These are phyloP conservation scores for Chelidonichthys spinosus DNA, from an alignment of 2,797 vertebrate species.

Conservation along the genomic window DNA sequence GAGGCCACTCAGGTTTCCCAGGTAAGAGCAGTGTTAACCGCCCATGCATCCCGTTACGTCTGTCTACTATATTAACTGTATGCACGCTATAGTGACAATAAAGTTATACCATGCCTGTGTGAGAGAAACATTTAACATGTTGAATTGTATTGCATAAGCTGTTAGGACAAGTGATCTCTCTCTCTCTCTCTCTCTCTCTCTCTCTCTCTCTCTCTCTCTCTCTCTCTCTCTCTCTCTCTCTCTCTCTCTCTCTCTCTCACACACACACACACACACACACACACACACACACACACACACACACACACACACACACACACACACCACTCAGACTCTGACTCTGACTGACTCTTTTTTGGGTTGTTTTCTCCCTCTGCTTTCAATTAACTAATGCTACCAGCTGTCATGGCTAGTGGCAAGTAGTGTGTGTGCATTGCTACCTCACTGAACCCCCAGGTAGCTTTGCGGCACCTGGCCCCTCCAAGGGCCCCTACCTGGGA, in stretches of 20 bases:
- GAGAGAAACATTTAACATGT: constrained; percentile 11
- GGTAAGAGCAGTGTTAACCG: constrained; percentile 80
- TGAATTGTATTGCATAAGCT: constrained; percentile 15
- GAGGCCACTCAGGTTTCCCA: constrained; percentile 95
- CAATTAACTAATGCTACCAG: constrained; percentile 64
- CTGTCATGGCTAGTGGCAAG: constrained; percentile 58
- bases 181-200: background rate
- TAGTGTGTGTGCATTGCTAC: constrained; percentile 35
- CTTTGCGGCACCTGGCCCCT: constrained; percentile 45
- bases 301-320: constrained; percentile 15
- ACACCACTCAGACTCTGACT: constrained; percentile 3
- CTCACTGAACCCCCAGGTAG: constrained; percentile 41
- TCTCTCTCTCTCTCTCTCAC: no score
- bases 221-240: no score
- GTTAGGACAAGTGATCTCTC: constrained; percentile 1
- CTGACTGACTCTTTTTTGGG: constrained; percentile 9
- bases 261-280: constrained; percentile 19
- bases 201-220: no score
- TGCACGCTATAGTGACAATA: no score
- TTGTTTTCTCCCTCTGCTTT: constrained; percentile 62
- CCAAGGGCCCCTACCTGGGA: constrained; percentile 19
- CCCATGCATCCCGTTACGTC: no score
- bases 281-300: constrained; percentile 2
- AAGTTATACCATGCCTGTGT: background rate
- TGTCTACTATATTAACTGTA: no score